Evolutionary conservation across 2,888 invertebrate species (phyloP).

Genomic region (Rosalia funebris): DNA sequence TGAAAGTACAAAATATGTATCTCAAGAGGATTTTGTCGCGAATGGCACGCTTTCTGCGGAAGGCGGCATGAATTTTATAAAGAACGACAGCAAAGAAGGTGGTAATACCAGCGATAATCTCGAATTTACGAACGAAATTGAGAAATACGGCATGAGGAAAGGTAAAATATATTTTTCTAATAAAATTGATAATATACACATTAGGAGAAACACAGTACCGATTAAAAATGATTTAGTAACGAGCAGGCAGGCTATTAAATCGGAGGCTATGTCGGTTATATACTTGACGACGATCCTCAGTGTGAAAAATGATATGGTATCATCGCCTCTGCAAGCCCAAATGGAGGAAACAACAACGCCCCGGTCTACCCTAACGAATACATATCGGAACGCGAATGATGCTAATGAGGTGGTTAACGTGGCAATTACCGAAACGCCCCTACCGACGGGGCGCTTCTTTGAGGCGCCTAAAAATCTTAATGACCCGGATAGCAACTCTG

Average conservation of each 20-base stretch:
- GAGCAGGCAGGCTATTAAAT: slow-evolving; percentile 15
- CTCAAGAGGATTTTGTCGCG: slow-evolving; percentile 10
- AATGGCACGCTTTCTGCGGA: slow-evolving; percentile 10
- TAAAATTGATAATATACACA: background rate
- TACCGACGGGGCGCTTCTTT: background rate
- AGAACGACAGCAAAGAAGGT: background rate
- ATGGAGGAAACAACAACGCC: background rate
- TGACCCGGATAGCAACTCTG: slow-evolving; percentile 35
- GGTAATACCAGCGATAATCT: background rate
- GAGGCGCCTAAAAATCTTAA: slow-evolving; percentile 33
- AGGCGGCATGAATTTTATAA: background rate
- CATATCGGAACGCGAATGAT: background rate
- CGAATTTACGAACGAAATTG: slow-evolving; percentile 16
- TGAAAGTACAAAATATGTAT: slow-evolving; percentile 21
- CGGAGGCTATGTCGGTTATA: background rate
- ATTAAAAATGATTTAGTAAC: slow-evolving; percentile 20
- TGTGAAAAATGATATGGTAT: slow-evolving; percentile 1
- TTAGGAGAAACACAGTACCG: slow-evolving; percentile 1
- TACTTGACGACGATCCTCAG: slow-evolving; percentile 1
- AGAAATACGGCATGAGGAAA: slow-evolving; percentile 16
- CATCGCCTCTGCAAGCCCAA: background rate
- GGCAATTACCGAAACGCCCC: slow-evolving; percentile 20
- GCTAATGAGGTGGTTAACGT: slow-evolving; percentile 20
- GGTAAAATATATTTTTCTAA: slow-evolving; percentile 5
- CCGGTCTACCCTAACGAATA: too few relatives aligned